These are phyloP conservation scores for Archips crataeganus DNA, from an alignment of 2,888 invertebrate species.

Conservation along the genomic window DNA sequence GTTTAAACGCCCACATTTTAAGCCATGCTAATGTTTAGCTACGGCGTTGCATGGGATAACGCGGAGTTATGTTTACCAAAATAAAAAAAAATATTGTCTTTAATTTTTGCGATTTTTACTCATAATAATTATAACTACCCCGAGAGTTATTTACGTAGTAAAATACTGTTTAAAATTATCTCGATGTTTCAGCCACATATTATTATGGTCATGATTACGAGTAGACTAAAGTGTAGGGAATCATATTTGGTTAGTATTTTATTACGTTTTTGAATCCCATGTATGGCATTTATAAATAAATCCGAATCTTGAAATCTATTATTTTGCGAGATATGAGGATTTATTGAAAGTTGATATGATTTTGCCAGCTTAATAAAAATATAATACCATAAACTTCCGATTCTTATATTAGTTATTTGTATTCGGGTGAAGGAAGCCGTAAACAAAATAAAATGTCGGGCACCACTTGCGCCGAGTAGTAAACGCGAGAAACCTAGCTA, in stretches of 20 bases:
- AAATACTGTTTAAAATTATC: too few relatives aligned
- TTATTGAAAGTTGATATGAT: conserved; percentile 2
- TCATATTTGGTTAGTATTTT: too few relatives aligned
- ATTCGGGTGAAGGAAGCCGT: background rate
- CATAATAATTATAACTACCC: too few relatives aligned
- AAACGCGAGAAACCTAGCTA: background rate
- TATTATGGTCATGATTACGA: too few relatives aligned
- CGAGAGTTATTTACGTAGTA: too few relatives aligned
- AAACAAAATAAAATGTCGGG: conserved; percentile 29
- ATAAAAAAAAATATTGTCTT: background rate
- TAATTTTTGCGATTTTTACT: too few relatives aligned
- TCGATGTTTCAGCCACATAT: too few relatives aligned
- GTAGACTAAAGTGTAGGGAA: too few relatives aligned
- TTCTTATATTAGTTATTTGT: conserved; percentile 12
- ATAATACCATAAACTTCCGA: conserved; percentile 3
- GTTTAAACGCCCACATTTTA: conserved; percentile 36
- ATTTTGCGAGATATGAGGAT: background rate
- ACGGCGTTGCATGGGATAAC: conserved; percentile 15
- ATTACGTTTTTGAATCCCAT: too few relatives aligned
- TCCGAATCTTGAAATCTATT: background rate
- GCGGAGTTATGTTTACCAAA: conserved; percentile 20
- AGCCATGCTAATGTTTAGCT: conserved; percentile 9
- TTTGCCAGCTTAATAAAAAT: background rate
- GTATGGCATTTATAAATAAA: too few relatives aligned
- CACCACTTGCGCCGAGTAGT: conserved; percentile 11